Evolutionary conservation across 1,140 invertebrate genomes (phyloP).

Genomic region (Dendrolimus punctatus): DNA sequence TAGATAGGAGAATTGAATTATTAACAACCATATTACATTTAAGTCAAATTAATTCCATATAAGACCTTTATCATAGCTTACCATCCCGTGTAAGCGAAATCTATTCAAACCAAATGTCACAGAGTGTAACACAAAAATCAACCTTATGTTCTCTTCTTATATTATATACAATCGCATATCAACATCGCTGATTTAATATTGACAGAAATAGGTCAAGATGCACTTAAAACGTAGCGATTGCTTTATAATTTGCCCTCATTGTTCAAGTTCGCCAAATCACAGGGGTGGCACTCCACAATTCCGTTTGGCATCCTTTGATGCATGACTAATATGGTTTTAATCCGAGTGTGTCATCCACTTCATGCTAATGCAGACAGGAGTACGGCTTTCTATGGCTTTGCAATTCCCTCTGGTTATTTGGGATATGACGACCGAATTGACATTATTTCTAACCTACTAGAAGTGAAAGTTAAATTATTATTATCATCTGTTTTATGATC

Average conservation of each 20-base stretch:
- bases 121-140: too few species aligned
- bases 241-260: constrained; percentile 57
- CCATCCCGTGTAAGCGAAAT: too few species aligned
- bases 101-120: too few species aligned
- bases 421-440: constrained; percentile 3
- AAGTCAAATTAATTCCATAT: too few species aligned
- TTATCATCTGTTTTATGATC: too few species aligned
- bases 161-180: neutral
- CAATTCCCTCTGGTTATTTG: constrained; percentile 30
- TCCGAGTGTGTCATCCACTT: constrained; percentile 60
- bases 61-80: too few species aligned
- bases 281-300: constrained; percentile 45
- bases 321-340: constrained; percentile 65
- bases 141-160: neutral
- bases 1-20: too few species aligned
- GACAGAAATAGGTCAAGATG: constrained; percentile 58
- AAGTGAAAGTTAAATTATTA: too few species aligned
- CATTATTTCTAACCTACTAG: constrained; percentile 4
- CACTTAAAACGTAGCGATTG: constrained; percentile 40
- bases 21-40: too few species aligned
- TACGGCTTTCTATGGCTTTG: constrained; percentile 44
- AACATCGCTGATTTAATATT: constrained; percentile 38
- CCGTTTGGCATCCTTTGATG: constrained; percentile 58
- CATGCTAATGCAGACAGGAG: constrained; percentile 44
- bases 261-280: constrained; percentile 43